Conservation (phyloP, 2,888 invertebrate genomes). For the Microdon myrmicae region DNA sequence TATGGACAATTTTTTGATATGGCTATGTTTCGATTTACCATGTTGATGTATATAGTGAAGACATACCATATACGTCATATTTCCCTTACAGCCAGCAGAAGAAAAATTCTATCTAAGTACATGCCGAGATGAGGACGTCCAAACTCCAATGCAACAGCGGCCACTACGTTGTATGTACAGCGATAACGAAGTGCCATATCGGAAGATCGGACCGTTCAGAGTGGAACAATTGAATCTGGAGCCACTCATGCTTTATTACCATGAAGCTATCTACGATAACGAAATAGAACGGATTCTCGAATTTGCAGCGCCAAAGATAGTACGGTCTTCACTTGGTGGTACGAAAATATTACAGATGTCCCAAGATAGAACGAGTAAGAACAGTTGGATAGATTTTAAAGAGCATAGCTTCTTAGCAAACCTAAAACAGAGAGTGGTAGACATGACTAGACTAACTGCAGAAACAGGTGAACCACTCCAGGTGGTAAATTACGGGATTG, state of each 20-base stretch:
- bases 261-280: conserved; percentile 69
- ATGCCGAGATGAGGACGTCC: conserved; percentile 68
- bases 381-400: conserved; percentile 70
- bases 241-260: conserved; percentile 68
- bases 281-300: conserved; percentile 69
- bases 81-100: neutral
- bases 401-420: conserved; percentile 8
- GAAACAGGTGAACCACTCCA: conserved; percentile 73
- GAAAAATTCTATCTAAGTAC: conserved; percentile 6
- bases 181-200: conserved; percentile 55
- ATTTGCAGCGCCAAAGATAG: neutral
- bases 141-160: conserved; percentile 59
- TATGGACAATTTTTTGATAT: too few species aligned
- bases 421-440: conserved; percentile 67
- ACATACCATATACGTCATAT: too few species aligned
- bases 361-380: conserved; percentile 72
- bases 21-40: too few species aligned
- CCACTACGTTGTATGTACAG: conserved; percentile 56
- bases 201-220: conserved; percentile 64
- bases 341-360: too few species aligned
- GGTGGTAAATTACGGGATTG: conserved; percentile 76
- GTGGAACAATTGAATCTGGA: conserved; percentile 67
- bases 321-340: neutral
- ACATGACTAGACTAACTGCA: conserved; percentile 70
- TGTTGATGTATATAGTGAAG: too few species aligned